Base-by-base conservation (phyloP, 1,140 invertebrate genomes). In the Cydia strobilella region DNA sequence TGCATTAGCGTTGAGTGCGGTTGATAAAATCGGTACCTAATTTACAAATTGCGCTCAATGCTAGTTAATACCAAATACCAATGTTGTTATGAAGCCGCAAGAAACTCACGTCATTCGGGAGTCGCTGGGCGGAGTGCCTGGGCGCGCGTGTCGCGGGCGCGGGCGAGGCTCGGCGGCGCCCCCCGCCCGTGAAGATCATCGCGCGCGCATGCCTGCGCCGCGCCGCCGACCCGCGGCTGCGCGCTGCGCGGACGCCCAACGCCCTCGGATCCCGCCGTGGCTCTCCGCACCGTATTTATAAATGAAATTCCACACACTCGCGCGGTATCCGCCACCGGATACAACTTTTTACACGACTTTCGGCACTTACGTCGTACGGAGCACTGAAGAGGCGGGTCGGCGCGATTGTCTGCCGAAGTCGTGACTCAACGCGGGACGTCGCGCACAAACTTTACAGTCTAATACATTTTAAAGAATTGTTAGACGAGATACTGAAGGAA, bases 271-370 rank as follows among this genome's bases (percentile, higher is more conserved):
- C 25, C 42, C 76, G 54, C 63, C 75, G 69, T 13, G 76, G 59
- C 59, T 78, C 73, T 66, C 76, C 77, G 76, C 80, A 80, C 82
- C 84, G 86, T 92, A 92, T 92, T 92, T 90, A 91, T 92, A 92
- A 91, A 88, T 88, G 83, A 81, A 90, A 92, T 90, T 85, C 90
- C 88, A 83, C 84, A 77, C 76, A 54, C 74, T 74, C 72, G 72
- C 83, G 81, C 84, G 84, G 82, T 87, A 86, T 86, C 84, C 82
- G 79, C 81, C 77, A 86, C 85, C 88, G 89, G 89, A 92, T 90
- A 91, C 89, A 88, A 89, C 90, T 91, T 92, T 91, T 91, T 90
- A 92, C 90, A 92, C 90, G 90, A 90, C 88, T 91, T 89, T 90
- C 90, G 78, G 88, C 89, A 92, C 90, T 92, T 92, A 91, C 90